Evolutionary conservation across 2,888 invertebrate species (phyloP), one percentile per base, ranked within the genome.

Genomic region (Folsomia manolachei): DNA sequence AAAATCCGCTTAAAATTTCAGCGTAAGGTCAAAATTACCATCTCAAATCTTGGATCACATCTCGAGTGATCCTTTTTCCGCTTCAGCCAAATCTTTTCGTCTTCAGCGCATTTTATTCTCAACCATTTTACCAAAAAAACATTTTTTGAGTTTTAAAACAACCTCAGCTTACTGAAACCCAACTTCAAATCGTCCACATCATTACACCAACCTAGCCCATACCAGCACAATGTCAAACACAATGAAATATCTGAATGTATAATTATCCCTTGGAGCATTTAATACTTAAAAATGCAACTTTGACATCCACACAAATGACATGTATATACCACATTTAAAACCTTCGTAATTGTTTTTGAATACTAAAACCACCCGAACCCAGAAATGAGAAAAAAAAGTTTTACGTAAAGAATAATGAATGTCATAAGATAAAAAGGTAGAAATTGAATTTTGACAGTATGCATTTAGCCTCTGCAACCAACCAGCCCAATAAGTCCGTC

Each of bases 261-360:
- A 56, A 56, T 56, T 56, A 56, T 56, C 56, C 56, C 56, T n/a
- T n/a, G 7, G 18, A 56, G 56, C 56, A 56, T 56, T 56, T 56
- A 56, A 14, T 21, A 14, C 21, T 56, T 56, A 18, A 56, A 56
- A 56, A 56, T 56, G 56, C 56, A 39, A 39, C 39, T 39, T 39
- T 39, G 56, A 56, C 56, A 56, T 56, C 19, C 56, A 56, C 56
- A 56, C 18, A 56, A 56, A 56, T 4, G 56, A 7, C 56, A 56
- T 21, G 19, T n/a, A n/a, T n/a, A n/a, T n/a, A n/a, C n/a, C n/a
- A n/a, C n/a, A n/a, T n/a, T n/a, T n/a, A n/a, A n/a, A n/a, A n/a
- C n/a, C n/a, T n/a, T n/a, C n/a, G n/a, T n/a, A n/a, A n/a, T n/a
- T n/a, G n/a, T n/a, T n/a, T n/a, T n/a, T n/a, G n/a, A n/a, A n/a